Conservation (phyloP, 2,797 vertebrate species). For the Pelodytes ibericus region DNA sequence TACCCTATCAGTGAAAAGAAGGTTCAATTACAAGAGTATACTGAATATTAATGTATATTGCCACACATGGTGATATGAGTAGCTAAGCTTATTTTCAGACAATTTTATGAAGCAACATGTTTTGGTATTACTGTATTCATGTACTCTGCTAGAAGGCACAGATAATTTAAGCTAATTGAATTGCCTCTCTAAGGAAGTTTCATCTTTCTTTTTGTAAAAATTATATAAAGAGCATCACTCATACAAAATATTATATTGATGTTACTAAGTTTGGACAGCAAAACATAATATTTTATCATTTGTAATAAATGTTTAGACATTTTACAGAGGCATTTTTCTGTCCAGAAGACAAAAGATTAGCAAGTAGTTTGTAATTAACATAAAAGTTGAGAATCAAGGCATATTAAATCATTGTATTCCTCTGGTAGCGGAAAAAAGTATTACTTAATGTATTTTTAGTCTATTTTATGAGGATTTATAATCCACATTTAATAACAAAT, state of each 20-base stretch:
- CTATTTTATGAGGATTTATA: too few species aligned
- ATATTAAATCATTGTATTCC: not conserved
- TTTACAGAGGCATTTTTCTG: not conserved
- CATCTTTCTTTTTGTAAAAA: not conserved
- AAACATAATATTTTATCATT: not conserved
- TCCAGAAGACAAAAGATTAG: not conserved
- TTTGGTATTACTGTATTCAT: not conserved
- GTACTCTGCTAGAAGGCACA: not conserved
- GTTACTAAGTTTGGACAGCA: not conserved
- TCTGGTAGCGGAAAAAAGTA: not conserved
- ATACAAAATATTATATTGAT: not conserved
- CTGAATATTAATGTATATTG: too few species aligned
- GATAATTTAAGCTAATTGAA: not conserved
- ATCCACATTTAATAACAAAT: too few species aligned
- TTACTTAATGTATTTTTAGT: not conserved
- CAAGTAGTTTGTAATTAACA: not conserved
- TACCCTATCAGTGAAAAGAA: too few species aligned
- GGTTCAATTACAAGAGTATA: too few species aligned
- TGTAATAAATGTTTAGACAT: not conserved
- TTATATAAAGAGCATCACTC: not conserved
- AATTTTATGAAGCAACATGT: too few species aligned
- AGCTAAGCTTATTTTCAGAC: too few species aligned
- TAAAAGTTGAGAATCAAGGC: not conserved
- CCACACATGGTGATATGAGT: too few species aligned
- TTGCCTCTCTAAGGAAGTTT: not conserved